Percentiles rank a stretch among this genome's conserved stretches.
These are phyloP conservation scores for Platyura marginata DNA, from an alignment of 1,140 invertebrate genomes.

Conservation along the genomic window DNA sequence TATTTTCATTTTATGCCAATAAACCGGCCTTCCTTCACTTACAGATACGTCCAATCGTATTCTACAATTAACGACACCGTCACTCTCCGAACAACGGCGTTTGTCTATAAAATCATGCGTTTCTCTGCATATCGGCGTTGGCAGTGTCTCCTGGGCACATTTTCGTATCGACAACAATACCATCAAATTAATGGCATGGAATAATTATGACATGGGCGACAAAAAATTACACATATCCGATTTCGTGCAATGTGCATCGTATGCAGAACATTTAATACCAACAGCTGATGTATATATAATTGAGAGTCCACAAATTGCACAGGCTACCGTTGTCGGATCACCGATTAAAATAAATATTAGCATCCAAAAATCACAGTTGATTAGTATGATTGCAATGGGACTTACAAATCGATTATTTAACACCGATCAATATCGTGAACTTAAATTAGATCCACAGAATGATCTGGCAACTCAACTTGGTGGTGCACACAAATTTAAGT, in stretches of 20 bases:
- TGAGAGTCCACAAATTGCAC: slow-evolving; percentile 19
- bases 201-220: slow-evolving; percentile 18
- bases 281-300: slow-evolving; percentile 18
- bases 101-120: too few relatives aligned
- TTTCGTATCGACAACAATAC: slow-evolving; percentile 8
- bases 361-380: slow-evolving; percentile 18
- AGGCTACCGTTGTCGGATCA: slow-evolving; percentile 15
- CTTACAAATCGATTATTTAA: slow-evolving; percentile 8
- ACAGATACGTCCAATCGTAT: too few relatives aligned
- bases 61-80: too few relatives aligned
- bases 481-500: too few relatives aligned
- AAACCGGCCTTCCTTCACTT: too few relatives aligned
- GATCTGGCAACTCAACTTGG: too few relatives aligned
- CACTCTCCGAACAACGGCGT: too few relatives aligned
- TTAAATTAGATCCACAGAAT: too few relatives aligned
- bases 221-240: slow-evolving; percentile 18
- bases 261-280: slow-evolving; percentile 15
- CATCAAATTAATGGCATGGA: slow-evolving; percentile 13
- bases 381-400: slow-evolving; percentile 14
- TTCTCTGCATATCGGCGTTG: slow-evolving; percentile 16
- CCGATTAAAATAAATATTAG: slow-evolving; percentile 21
- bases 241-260: slow-evolving; percentile 13
- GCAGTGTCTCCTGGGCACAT: slow-evolving; percentile 17
- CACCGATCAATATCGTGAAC: too few relatives aligned
- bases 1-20: too few relatives aligned